These are phyloP conservation scores for Phymastichus coffea DNA, from an alignment of 1,140 invertebrate genomes.

Conservation along the genomic window DNA sequence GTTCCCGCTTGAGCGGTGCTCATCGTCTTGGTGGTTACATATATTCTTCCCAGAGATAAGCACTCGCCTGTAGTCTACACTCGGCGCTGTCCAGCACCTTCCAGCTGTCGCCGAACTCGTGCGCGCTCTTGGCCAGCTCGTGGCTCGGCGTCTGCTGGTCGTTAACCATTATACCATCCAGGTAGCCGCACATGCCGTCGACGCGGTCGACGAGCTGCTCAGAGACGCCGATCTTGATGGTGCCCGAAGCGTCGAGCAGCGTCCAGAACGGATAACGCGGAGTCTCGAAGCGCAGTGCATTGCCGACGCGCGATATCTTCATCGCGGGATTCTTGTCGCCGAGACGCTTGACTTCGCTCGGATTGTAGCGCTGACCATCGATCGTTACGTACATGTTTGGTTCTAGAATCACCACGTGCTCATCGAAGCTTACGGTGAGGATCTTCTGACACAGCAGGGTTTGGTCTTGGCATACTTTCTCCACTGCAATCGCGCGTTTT, in stretches of 20 bases:
- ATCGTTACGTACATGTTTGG: slow-evolving; percentile 68
- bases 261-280: slow-evolving; percentile 72
- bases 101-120: slow-evolving; percentile 77
- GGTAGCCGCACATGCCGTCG: slow-evolving; percentile 78
- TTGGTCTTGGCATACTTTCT: slow-evolving; percentile 62
- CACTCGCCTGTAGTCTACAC: slow-evolving; percentile 50
- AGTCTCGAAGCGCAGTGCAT: slow-evolving; percentile 67
- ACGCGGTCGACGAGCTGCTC: slow-evolving; percentile 63
- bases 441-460: slow-evolving; percentile 59
- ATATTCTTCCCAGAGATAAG: no score
- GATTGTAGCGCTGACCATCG: slow-evolving; percentile 65
- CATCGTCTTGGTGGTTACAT: no score
- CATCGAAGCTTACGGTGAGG: slow-evolving; percentile 61
- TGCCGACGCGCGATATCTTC: slow-evolving; percentile 66
- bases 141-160: slow-evolving; percentile 66
- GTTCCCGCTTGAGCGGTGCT: no score
- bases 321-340: slow-evolving; percentile 65
- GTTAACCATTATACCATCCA: slow-evolving; percentile 65
- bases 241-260: slow-evolving; percentile 66
- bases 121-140: slow-evolving; percentile 59
- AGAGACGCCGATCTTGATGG: slow-evolving; percentile 71
- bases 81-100: slow-evolving; percentile 51
- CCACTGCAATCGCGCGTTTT: slow-evolving; percentile 62
- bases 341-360: slow-evolving; percentile 69
- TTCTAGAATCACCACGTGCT: slow-evolving; percentile 61